A percentile compares a stretch with the other conserved stretches of the same genome.
phyloP scores from a whole-genome alignment of 1,140 invertebrate species.

The Gonatopus flavifemur region DNA sequence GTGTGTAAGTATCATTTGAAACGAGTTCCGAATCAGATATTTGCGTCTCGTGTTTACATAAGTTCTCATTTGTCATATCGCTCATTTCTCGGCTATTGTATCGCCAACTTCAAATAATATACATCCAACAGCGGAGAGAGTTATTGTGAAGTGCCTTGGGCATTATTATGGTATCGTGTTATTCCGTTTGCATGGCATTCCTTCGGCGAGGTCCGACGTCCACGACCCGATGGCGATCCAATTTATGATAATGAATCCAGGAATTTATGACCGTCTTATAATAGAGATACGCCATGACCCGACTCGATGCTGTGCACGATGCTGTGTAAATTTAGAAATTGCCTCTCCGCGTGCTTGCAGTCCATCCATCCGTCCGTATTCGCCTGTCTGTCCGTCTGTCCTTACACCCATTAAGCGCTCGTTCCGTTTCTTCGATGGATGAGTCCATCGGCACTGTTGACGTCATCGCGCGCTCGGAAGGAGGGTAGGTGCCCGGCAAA shows the following conservation, averaged over 20 bases:
- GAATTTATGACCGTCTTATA: conserved; percentile 47
- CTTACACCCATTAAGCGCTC: conserved; percentile 37
- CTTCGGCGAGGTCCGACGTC: conserved; percentile 31
- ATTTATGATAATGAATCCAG: conserved; percentile 52
- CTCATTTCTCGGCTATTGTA: too few relatives aligned
- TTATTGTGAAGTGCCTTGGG: conserved; percentile 14
- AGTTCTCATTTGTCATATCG: too few relatives aligned
- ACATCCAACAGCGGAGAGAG: too few relatives aligned
- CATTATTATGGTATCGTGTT: conserved; percentile 20
- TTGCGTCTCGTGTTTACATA: too few relatives aligned
- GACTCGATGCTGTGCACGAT: too few relatives aligned
- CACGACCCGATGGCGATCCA: conserved; percentile 41
- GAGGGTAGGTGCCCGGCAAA: conserved; percentile 28
- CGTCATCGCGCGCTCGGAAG: conserved; percentile 32
- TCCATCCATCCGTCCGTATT: conserved; percentile 37
- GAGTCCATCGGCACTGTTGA: conserved; percentile 35
- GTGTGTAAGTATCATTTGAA: too few relatives aligned
- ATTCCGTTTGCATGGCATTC: conserved; percentile 32
- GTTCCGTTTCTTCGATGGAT: conserved; percentile 34
- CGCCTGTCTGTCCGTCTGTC: conserved; percentile 38
- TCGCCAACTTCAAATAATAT: too few relatives aligned
- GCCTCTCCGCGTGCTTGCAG: conserved; percentile 31
- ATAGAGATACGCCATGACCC: conserved; percentile 44
- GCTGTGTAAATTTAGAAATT: conserved; percentile 47
- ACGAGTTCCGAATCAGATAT: too few relatives aligned